Conservation (phyloP, 2,113 vertebrate species). For the Brachypteracias leptosomus region DNA sequence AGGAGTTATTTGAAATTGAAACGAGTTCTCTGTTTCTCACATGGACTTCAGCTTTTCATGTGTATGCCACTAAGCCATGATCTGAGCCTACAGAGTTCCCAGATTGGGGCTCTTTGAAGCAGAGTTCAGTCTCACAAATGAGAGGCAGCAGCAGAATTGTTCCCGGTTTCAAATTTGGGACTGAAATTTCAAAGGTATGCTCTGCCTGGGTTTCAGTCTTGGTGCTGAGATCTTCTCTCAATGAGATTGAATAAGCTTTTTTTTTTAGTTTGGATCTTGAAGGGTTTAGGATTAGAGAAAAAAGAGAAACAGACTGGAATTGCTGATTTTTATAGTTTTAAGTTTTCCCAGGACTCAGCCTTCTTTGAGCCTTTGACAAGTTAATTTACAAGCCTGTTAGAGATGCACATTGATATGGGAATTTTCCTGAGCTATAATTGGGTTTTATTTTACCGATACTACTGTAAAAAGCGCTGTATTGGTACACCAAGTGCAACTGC, state of each 20-base stretch:
- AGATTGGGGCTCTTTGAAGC: background rate
- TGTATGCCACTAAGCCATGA: background rate
- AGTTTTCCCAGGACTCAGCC: background rate
- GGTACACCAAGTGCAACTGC: background rate
- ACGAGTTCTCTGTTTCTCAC: background rate
- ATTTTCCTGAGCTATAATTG: background rate
- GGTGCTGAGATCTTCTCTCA: background rate
- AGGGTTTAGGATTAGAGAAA: background rate
- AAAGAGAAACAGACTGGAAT: background rate
- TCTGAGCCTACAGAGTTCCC: background rate
- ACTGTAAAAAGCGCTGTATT: background rate
- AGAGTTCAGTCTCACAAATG: background rate
- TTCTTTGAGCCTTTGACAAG: background rate
- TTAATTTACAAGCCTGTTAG: constrained; percentile 20
- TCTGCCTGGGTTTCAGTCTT: background rate
- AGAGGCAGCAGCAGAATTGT: background rate
- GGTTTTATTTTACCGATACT: background rate
- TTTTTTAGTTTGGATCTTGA: background rate
- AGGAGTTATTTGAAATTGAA: background rate
- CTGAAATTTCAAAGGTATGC: background rate
- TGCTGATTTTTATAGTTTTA: background rate
- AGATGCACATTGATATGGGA: background rate
- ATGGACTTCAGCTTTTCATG: background rate
- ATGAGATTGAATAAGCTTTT: background rate
- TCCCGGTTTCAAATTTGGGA: background rate